Evolutionary conservation across 2,797 vertebrate genomes (phyloP), one percentile per base, ranked within the genome.

Genomic region (Orientallactaga sibirica): DNA sequence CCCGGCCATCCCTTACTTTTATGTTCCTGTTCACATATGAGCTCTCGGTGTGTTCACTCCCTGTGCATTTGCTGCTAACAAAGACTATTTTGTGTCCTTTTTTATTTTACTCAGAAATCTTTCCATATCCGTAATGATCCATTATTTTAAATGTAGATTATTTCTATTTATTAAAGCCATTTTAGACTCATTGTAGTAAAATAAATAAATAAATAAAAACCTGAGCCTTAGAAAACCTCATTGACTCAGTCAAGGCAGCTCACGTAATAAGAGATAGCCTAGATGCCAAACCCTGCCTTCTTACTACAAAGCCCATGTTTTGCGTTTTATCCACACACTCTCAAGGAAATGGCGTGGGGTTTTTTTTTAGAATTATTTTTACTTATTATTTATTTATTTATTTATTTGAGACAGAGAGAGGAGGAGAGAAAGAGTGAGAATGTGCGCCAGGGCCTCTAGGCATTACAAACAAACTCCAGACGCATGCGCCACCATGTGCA

Each of bases 141-240:
- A n/a, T 92, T 86, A 91, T 77, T 94, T 95, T 90, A 88, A 94
- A 66, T 55, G 11, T 87, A 22, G 37, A 43, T 70, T 61, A 90
- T 62, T 80, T 94, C 71, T n/a, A 55, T 79, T 81, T 78, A 14
- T 58, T 86, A 68, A 86, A 75, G 93, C 62, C 7, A 24, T 93
- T 73, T 82, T 86, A 88, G 73, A 66, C 43, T 92, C 55, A 3
- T 74, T 68, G 71, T 41, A 91, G 29, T 64, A 73, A 8, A 86
- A 67, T 83, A 71, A 66, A 12, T 12, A 52, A 25, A 9, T 11
- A 43, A 52, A 37, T 37, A 37, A 37, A 37, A 37, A 37, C 33
- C 4, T 12, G 48, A 86, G 33, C 12, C n/a, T 64, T 79, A 64
- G 75, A 81, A 27, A 94, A 15, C 7, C 48, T 82, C 10, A 58